phyloP scores from a whole-genome alignment of 2,797 vertebrate genomes.

The Rhabdophis nuchalis region DNA sequence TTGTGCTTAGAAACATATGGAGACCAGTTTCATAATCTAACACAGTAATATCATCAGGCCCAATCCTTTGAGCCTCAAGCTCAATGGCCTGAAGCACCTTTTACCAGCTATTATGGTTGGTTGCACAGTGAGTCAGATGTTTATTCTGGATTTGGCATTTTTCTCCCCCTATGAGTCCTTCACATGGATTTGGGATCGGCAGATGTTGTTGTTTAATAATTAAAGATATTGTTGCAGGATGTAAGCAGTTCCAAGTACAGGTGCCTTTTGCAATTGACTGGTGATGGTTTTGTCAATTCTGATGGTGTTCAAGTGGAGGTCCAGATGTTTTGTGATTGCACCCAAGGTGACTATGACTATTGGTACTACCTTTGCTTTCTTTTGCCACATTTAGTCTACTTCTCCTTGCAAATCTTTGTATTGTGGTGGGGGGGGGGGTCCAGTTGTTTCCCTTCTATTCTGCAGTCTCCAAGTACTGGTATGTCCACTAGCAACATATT shows the following conservation, averaged over 20 bases:
- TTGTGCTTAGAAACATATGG: not conserved
- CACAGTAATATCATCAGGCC: not conserved
- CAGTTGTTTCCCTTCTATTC: not conserved
- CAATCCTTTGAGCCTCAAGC: not conserved
- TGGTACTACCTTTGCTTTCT: not conserved
- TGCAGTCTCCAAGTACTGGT: not conserved
- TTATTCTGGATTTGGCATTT: not conserved
- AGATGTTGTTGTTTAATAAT: not conserved
- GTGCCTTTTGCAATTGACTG: not conserved
- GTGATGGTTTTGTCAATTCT: not conserved
- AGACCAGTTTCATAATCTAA: not conserved
- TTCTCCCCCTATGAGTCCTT: not conserved
- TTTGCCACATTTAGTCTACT: not conserved
- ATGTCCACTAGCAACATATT: not conserved
- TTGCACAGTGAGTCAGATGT: not conserved
- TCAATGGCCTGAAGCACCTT: not conserved
- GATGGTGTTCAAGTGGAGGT: not conserved
- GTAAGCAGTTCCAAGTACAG: not conserved
- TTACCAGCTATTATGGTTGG: not conserved
- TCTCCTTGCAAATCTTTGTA: not conserved
- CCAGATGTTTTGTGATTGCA: not conserved
- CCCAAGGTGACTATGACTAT: not conserved
- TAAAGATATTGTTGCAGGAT: not conserved
- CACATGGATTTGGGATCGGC: not conserved
- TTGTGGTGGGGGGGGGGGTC: not conserved